Evolutionary conservation across 2,113 vertebrate species (phyloP).

Genomic region (Myrmecophaga tridactyla): DNA sequence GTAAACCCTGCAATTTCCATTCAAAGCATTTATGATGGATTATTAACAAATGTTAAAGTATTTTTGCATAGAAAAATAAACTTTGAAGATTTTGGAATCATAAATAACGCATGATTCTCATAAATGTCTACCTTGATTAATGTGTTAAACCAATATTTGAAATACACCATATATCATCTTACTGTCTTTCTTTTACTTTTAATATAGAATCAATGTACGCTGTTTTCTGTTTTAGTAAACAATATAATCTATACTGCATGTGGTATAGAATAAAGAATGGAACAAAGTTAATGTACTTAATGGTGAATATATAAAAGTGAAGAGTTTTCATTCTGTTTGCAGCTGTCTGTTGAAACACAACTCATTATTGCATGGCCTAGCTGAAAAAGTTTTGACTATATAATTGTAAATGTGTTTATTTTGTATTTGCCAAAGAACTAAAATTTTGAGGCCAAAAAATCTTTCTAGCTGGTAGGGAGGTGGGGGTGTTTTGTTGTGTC

Average conservation of each 20-base stretch:
- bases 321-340: not conserved
- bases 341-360: not conserved
- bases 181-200: slow-evolving; percentile 2
- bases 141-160: slow-evolving; percentile 1
- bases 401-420: not conserved
- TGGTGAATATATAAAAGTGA: not conserved
- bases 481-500: not conserved
- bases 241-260: not conserved
- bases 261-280: not conserved
- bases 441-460: not conserved
- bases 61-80: slow-evolving; percentile 50
- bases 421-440: slow-evolving; percentile 39
- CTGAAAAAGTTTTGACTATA: not conserved
- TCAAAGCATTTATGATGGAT: slow-evolving; percentile 45
- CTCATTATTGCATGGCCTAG: not conserved
- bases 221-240: slow-evolving; percentile 24
- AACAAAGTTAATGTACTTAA: not conserved
- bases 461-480: not conserved
- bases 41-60: slow-evolving; percentile 44
- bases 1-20: slow-evolving; percentile 38
- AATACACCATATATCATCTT: slow-evolving; percentile 30
- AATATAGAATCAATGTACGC: not conserved
- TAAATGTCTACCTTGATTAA: slow-evolving; percentile 14
- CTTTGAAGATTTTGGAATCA: not conserved
- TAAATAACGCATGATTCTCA: slow-evolving; percentile 33